Evolutionary conservation across 2,888 invertebrate species (phyloP).

Genomic region (Ectemnius continuus): DNA sequence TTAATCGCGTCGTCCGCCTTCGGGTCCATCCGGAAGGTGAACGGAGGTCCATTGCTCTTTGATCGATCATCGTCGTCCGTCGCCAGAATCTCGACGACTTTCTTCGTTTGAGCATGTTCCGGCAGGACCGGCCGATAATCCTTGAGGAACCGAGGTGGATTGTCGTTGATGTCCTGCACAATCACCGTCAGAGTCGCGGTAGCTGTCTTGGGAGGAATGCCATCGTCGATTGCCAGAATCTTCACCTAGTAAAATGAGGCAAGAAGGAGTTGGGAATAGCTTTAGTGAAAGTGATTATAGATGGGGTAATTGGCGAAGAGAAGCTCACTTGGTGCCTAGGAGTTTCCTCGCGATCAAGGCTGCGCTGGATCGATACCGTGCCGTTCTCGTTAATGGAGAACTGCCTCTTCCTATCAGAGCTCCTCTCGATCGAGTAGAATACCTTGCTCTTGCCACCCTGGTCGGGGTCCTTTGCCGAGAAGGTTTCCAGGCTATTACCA

Average conservation of each 20-base stretch:
- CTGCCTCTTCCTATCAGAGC: slow-evolving; percentile 94
- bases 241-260: slow-evolving; percentile 82
- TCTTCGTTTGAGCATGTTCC: slow-evolving; percentile 94
- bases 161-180: slow-evolving; percentile 97
- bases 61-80: slow-evolving; percentile 96
- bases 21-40: slow-evolving; percentile 95
- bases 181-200: slow-evolving; percentile 96
- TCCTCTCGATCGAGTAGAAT: slow-evolving; percentile 93
- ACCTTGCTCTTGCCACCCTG: slow-evolving; percentile 96
- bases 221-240: slow-evolving; percentile 96
- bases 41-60: slow-evolving; percentile 97
- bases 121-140: slow-evolving; percentile 95
- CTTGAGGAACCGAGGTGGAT: slow-evolving; percentile 94
- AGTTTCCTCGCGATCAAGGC: slow-evolving; percentile 95
- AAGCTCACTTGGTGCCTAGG: slow-evolving; percentile 89
- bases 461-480: slow-evolving; percentile 97
- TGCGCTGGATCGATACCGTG: slow-evolving; percentile 95
- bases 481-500: slow-evolving; percentile 94
- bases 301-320: no score
- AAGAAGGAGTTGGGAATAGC: background rate
- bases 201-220: slow-evolving; percentile 94
- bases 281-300: background rate
- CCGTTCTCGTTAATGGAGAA: slow-evolving; percentile 97
- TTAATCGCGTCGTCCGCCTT: slow-evolving; percentile 95
- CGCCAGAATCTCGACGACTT: slow-evolving; percentile 94